These are phyloP conservation scores for Perca fluviatilis DNA, from an alignment of 2,113 vertebrate species.

Conservation along the genomic window DNA sequence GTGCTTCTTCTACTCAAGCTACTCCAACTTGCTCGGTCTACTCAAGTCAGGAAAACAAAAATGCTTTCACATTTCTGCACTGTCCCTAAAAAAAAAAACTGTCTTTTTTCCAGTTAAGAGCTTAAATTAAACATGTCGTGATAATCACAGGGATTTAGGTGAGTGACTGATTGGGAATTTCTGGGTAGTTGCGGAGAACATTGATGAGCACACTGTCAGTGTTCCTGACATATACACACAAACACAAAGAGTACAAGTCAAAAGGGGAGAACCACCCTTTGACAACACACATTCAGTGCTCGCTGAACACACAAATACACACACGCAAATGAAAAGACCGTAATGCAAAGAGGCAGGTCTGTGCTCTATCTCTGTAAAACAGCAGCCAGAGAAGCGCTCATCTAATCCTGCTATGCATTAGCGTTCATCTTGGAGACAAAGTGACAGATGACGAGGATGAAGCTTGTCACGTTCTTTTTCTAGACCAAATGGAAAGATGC, in stretches of 20 bases:
- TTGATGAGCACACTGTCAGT: slow-evolving; percentile 25
- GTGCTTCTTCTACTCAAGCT: slow-evolving; percentile 14
- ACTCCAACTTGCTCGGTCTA: slow-evolving; percentile 8
- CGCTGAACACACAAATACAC: slow-evolving; percentile 10
- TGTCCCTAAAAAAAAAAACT: background rate
- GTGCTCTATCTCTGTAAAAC: slow-evolving; percentile 47
- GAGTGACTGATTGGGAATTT: slow-evolving; percentile 6
- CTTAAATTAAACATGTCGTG: slow-evolving; percentile 26
- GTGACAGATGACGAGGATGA: slow-evolving; percentile 34
- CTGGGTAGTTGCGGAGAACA: background rate
- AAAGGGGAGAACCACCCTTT: slow-evolving; percentile 12
- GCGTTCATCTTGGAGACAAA: slow-evolving; percentile 13
- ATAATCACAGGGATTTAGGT: slow-evolving; percentile 48
- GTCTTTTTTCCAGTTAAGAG: background rate
- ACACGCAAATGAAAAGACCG: slow-evolving; percentile 35
- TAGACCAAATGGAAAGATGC: slow-evolving; percentile 19
- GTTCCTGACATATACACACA: background rate
- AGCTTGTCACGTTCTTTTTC: background rate
- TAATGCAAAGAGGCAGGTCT: slow-evolving; percentile 43
- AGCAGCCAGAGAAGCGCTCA: slow-evolving; percentile 41
- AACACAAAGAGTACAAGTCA: slow-evolving; percentile 32
- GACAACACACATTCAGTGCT: background rate
- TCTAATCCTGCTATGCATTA: slow-evolving; percentile 57
- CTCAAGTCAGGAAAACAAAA: background rate
- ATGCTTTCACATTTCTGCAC: background rate